Percentiles rank a stretch among this genome's conserved stretches.
Conservation (phyloP, 1,140 invertebrate genomes). For the Heliconius eleuchia region DNA sequence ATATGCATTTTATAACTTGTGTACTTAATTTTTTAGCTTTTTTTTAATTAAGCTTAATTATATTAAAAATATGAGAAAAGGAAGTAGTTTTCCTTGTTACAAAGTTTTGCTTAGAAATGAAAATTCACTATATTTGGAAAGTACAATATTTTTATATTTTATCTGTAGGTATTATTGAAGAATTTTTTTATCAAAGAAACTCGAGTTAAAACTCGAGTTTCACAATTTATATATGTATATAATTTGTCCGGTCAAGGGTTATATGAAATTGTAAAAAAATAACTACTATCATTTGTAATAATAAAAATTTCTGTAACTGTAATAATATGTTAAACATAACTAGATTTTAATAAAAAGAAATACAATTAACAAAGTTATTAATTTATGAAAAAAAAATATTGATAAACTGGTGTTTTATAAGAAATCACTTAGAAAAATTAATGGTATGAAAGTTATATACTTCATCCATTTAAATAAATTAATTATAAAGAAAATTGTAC, state of each 20-base stretch:
- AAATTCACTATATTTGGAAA: background rate
- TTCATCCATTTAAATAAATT: no score
- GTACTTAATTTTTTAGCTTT: background rate
- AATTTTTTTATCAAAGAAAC: slow-evolving; percentile 29
- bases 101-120: background rate
- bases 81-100: background rate
- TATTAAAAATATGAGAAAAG: background rate
- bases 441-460: no score
- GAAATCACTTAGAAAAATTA: no score
- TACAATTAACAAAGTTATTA: background rate
- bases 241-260: slow-evolving; percentile 49
- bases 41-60: background rate
- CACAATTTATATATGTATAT: slow-evolving; percentile 39
- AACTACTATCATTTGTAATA: no score
- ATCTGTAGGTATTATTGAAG: slow-evolving; percentile 21
- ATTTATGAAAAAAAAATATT: no score
- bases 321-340: background rate
- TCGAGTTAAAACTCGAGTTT: slow-evolving; percentile 28
- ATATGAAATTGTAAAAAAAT: background rate
- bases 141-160: background rate
- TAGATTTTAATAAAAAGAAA: background rate
- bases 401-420: no score
- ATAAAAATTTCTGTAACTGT: no score
- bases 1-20: slow-evolving; percentile 2
- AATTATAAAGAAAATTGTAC: no score